Base-by-base conservation (phyloP, 2,888 invertebrate species). In the Muschampia plurimacula region DNA sequence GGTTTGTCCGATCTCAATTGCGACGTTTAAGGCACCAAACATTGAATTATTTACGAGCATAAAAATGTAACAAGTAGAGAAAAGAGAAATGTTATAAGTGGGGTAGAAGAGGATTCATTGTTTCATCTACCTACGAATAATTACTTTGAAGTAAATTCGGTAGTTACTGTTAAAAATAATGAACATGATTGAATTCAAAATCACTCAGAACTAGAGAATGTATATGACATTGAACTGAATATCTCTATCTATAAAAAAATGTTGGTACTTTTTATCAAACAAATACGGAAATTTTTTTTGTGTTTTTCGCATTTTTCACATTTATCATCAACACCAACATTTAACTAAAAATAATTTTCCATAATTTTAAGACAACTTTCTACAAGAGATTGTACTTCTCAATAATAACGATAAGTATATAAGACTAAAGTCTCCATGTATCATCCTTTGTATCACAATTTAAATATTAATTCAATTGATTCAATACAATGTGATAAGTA, bases 401-500 rank as follows among this genome's bases (percentile, higher is more conserved):
- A 13, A 15, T n/a, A 62, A 39, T 2, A 62, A 28, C 15, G 52
- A 65, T 39, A 41, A 36, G 10, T 44, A 60, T 49, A 49, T 52
- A 66, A 71, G 60, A 41, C 60, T 36, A 66, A 39, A 46, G 44
- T 59, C 49, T 71, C 64, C 66, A 49, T 70, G 10, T 66, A 71
- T 71, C 66, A 66, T 71, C 66, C 66, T 60, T 66, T 71, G 66
- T 72, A 72, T 67, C 72, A 67, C 67, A 66, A 67, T 67, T 72
- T 82, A 87, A 84, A 87, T 87, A 85, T 89, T 89, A 88, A 91
- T 89, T 88, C 87, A 90, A 92, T 91, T 92, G 92, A 92, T 90
- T 89, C 88, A 83, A 86, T 86, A 92, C 89, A 91, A 92, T 89
- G 82, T 86, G 84, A 87, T 84, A 87, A 89, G 88, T 90, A 89